Evolutionary conservation across 2,797 vertebrate genomes (phyloP).

Genomic region (Anabas testudineus): DNA sequence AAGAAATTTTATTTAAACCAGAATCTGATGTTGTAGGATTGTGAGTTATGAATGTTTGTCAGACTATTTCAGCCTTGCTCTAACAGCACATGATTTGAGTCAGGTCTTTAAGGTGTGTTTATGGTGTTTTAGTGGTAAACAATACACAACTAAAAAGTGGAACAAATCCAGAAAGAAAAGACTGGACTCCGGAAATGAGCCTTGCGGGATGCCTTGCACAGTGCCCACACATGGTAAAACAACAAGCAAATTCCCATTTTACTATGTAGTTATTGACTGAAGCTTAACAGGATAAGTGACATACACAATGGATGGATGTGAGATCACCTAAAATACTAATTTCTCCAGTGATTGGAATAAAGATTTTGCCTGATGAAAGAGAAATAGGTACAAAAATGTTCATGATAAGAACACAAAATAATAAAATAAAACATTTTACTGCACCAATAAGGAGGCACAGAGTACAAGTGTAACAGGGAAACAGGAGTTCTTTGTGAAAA

Average conservation of each 20-base stretch:
- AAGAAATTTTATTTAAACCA: too few species aligned
- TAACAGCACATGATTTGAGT: too few species aligned
- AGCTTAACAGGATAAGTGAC: too few species aligned
- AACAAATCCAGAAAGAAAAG: slow-evolving; percentile 13
- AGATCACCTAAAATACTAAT: background rate
- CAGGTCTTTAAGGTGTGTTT: too few species aligned
- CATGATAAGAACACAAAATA: slow-evolving; percentile 19
- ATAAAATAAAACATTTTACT: slow-evolving; percentile 32
- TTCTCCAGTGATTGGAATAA: background rate
- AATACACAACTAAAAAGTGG: background rate
- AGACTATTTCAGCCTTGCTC: too few species aligned
- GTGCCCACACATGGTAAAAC: background rate
- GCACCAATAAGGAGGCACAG: slow-evolving; percentile 8
- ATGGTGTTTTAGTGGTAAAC: background rate
- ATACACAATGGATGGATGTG: too few species aligned
- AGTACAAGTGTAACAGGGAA: slow-evolving; percentile 25
- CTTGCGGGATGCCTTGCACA: background rate
- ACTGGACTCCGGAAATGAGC: background rate
- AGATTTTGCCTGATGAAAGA: background rate
- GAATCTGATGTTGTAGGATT: too few species aligned
- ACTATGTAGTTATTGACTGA: too few species aligned
- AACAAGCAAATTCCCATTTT: slow-evolving; percentile 1
- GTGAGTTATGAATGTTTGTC: too few species aligned
- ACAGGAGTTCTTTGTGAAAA: slow-evolving; percentile 25
- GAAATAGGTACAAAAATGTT: too few species aligned